Evolutionary conservation across 2,797 vertebrate genomes (phyloP), one percentile per base, ranked within the genome.

Genomic region (Megalops cyprinoides): DNA sequence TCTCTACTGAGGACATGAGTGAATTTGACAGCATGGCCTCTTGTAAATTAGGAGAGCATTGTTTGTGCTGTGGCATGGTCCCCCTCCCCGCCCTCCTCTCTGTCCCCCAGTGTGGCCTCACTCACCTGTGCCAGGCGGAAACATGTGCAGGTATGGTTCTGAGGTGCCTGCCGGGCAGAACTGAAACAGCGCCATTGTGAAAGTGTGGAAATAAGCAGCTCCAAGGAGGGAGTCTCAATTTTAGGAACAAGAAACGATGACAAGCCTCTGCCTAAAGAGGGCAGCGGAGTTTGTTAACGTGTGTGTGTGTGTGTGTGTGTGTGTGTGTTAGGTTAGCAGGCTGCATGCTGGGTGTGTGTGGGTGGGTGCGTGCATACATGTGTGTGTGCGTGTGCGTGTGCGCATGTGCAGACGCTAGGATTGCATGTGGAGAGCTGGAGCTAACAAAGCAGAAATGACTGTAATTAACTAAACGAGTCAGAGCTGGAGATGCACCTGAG

Each of bases 401-500:
- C 74, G 37, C 56, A 48, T 77, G 79, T 62, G 55, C 74, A 60
- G 71, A 69, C 51, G 56, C 76, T 82, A 56, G 62, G 74, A 67
- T 81, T 76, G 73, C 69, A 71, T 78, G 77, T 82, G n/a, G 49
- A 18, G 71, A 49, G 31, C 67, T 81, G 46, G 55, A 62, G 73
- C 78, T 80, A 83, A 82, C 60, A 81, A 85, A 74, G 75, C 79
- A 82, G 69, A 82, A 80, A 86, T 87, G 80, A 85, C 79, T 73
- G 79, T 81, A 85, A 85, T 86, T 86, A 82, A 85, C 67, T 86
- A 81, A 85, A 85, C 58, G 55, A 86, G n/a, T n/a, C n/a, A n/a
- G n/a, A n/a, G 79, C 79, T 79, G 25, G 67, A 79, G 79, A 62
- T 73, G 69, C 71, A 82, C 82, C 82, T 81, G 46, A 67, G 74